These are phyloP conservation scores for Sebastes nivosus DNA, from an alignment of 2,797 vertebrate genomes.

Conservation along the genomic window DNA sequence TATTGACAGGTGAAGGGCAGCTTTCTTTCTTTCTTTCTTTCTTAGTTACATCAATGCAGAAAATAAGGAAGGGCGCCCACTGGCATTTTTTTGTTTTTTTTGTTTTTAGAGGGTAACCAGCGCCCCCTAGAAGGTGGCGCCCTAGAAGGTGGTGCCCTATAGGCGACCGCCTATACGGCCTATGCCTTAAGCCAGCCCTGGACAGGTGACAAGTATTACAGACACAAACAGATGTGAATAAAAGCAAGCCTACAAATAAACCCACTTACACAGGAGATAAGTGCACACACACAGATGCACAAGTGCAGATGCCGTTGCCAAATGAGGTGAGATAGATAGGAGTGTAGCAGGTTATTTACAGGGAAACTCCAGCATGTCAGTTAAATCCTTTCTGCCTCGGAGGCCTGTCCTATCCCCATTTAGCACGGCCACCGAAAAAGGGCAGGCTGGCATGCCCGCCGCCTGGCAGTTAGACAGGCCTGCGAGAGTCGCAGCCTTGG, in stretches of 20 bases:
- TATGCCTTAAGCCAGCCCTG: too few species aligned
- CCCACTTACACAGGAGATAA: neutral
- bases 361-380: conserved; percentile 70
- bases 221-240: neutral
- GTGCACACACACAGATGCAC: conserved; percentile 12
- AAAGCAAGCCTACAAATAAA: conserved; percentile 5
- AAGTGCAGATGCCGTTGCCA: conserved; percentile 49
- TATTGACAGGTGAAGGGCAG: conserved; percentile 16
- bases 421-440: conserved; percentile 66
- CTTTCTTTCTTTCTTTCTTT: too few species aligned
- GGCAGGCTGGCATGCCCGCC: conserved; percentile 58
- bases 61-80: neutral
- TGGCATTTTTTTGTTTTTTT: too few species aligned
- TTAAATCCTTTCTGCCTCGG: conserved; percentile 68
- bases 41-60: neutral
- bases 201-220: conserved; percentile 6
- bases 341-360: conserved; percentile 76
- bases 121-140: too few species aligned
- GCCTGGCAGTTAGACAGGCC: conserved; percentile 64
- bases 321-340: conserved; percentile 68
- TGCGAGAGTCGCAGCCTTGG: conserved; percentile 55
- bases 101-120: too few species aligned
- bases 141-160: too few species aligned
- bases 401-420: conserved; percentile 71
- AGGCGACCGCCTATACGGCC: too few species aligned